Base-by-base conservation (phyloP, 2,888 invertebrate species). In the Listrodromus nycthemerus region DNA sequence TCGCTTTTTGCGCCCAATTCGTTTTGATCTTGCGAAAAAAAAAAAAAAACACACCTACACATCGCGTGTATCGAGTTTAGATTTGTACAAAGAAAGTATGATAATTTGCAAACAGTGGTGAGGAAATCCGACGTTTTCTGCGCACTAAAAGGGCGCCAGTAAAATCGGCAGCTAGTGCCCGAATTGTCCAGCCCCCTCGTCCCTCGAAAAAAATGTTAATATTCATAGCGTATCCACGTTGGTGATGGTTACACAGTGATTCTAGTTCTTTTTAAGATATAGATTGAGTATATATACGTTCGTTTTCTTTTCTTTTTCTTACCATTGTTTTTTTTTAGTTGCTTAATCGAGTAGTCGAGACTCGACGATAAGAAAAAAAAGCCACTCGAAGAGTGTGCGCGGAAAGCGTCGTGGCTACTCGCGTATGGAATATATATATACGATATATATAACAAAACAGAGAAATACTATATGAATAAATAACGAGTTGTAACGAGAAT, bases 171-270 rank as follows among this genome's bases (percentile, higher is more conserved):
- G 66, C 76, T 67, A n/a, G 73, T 45, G 33, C 58, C 73, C 61
- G 50, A 74, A 61, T 61, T 30, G 61, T 61, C 61, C n/a, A 70
- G n/a, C 37, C 30, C 19, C 67, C 33, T 19, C 48, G 24, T 52
- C 37, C 50, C 55, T 58, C 27, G 30, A 52, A 52, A 48, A 45
- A 50, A 81, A 63, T 10, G 88, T 91, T 90, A 89, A 90, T 91
- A 86, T 87, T 89, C 88, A 86, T 91, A 91, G 90, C 86, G 89
- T 91, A 91, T 91, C 89, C 90, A 90, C 90, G 88, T 89, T 37
- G 91, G 91, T 91, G 91, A 91, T 89, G 91, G 91, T 91, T 88
- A 88, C 83, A 88, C 83, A 91, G 90, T 90, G 91, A 91, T 91
- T 91, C 91, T 91, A 91, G 91, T 91, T 91, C 87, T 90, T 91